Evolutionary conservation across 2,113 vertebrate species (phyloP).

Genomic region (Mustela nigripes): DNA sequence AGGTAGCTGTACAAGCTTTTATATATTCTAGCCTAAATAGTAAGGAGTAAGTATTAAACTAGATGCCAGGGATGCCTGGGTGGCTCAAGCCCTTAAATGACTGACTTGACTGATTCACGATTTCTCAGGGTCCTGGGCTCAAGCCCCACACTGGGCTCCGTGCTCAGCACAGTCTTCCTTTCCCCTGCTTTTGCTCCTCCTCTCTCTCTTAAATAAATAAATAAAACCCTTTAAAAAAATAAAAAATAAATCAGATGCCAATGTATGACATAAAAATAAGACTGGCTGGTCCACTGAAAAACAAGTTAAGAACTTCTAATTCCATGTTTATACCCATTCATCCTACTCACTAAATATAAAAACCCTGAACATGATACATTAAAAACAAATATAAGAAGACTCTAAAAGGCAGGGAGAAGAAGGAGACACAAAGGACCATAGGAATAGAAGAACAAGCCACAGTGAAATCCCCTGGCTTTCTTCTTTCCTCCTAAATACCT

Average conservation of each 20-base stretch:
- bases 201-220: neutral
- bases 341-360: neutral
- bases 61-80: neutral
- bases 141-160: neutral
- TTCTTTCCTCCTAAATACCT: neutral
- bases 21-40: neutral
- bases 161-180: neutral
- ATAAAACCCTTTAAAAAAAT: neutral
- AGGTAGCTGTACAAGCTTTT: neutral
- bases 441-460: neutral
- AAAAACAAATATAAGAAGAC: neutral
- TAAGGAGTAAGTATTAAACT: neutral
- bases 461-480: neutral
- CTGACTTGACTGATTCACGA: neutral
- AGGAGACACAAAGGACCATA: neutral
- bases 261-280: constrained; percentile 11
- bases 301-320: neutral
- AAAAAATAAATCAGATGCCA: neutral
- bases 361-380: neutral
- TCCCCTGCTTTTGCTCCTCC: neutral
- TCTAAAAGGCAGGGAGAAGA: neutral
- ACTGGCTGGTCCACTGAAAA: neutral
- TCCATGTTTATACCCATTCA: neutral
- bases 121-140: neutral
- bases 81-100: neutral